A percentile compares a stretch with the other conserved stretches of the same genome.
phyloP scores from a whole-genome alignment of 2,888 invertebrate species.

The Cosmia trapezina region DNA sequence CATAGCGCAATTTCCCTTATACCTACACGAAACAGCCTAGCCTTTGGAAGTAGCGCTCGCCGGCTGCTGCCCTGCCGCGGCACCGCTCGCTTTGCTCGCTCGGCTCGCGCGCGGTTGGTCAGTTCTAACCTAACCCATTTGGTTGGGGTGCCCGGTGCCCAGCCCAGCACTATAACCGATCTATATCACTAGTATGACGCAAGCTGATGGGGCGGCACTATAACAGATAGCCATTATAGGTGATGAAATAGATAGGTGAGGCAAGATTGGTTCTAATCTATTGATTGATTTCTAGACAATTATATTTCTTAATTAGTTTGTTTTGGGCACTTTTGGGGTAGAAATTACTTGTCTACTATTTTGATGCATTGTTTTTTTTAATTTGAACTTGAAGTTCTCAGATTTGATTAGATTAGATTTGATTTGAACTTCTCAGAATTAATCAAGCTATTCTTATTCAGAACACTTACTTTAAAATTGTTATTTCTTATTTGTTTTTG shows the following conservation, averaged over 20 bases:
- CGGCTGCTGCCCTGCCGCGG: no score
- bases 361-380: not conserved
- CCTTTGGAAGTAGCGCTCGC: no score
- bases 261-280: constrained; percentile 1
- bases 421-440: not conserved
- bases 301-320: not conserved
- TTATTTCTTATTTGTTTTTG: not conserved
- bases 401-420: no score
- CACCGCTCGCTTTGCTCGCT: no score
- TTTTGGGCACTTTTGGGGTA: not conserved
- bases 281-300: not conserved
- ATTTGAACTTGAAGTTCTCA: no score
- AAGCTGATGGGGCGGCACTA: no score
- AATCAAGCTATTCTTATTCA: not conserved
- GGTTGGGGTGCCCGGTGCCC: no score
- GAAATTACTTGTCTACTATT: not conserved
- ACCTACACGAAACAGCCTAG: no score
- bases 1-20: no score
- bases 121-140: not conserved
- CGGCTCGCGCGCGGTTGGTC: no score
- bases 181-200: no score
- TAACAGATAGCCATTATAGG: not conserved
- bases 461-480: not conserved
- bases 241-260: not conserved
- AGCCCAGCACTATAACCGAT: no score